Conservation (phyloP, 2,888 invertebrate species). For the Thecocarcelia acutangulata region DNA sequence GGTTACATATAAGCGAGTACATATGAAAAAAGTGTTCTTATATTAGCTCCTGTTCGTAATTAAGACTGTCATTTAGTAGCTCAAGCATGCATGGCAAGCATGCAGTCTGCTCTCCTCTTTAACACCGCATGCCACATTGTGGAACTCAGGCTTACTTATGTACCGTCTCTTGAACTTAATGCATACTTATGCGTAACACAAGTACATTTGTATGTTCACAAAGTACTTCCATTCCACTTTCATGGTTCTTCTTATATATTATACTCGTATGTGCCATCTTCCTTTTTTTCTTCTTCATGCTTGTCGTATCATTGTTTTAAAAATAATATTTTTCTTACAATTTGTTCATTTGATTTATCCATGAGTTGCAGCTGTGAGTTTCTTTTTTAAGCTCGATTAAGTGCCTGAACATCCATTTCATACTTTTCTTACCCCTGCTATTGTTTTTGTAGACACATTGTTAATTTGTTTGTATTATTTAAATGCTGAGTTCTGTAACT, state of each 20-base stretch:
- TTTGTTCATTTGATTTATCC: conserved; percentile 52
- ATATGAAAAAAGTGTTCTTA: conserved; percentile 1
- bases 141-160: conserved; percentile 25
- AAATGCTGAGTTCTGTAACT: not conserved
- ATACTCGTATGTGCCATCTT: not conserved
- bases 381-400: conserved; percentile 72
- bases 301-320: conserved; percentile 6
- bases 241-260: not conserved
- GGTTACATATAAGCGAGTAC: not conserved
- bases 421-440: conserved; percentile 25
- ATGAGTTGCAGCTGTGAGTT: conserved; percentile 62
- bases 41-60: conserved; percentile 67
- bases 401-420: conserved; percentile 64
- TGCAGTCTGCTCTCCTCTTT: conserved; percentile 42
- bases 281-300: not conserved
- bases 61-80: conserved; percentile 69
- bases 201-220: too few relatives aligned
- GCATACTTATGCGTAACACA: too few relatives aligned
- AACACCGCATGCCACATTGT: conserved; percentile 26
- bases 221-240: too few relatives aligned
- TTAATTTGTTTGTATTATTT: conserved; percentile 19
- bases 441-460: conserved; percentile 25
- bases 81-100: conserved; percentile 60
- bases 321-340: conserved; percentile 37
- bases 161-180: conserved; percentile 19